Evolutionary conservation across 2,113 vertebrate species (phyloP), one percentile per base, ranked within the genome.

Genomic region (Gasterosteus aculeatus): DNA sequence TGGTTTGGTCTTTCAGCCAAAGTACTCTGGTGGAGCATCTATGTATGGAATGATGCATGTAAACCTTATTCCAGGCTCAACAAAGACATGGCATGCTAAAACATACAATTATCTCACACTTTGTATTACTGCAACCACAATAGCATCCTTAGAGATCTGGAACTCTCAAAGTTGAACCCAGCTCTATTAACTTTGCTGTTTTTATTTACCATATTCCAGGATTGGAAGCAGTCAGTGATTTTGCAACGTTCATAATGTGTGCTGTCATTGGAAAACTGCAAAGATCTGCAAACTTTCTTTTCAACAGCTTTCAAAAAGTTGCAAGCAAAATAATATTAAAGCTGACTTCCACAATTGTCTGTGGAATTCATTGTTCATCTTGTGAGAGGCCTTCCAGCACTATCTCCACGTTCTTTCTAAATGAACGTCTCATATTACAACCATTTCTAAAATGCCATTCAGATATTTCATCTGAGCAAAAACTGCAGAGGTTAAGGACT

Each of bases 241-340:
- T 33, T 16, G 0, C 31, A 1, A 35, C 1, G 0, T 67, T 38
- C 35, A 39, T 2, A 59, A 39, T 44, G 22, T 68, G 47, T 49
- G 49, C 39, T 51, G 22, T 74, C 72, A 75, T 12, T 35, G 26
- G 7, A 31, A 64, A 74, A 18, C 42, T 53, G 64, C 41, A 61
- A 47, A 60, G 68, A 54, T 57, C 42, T 29, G 1, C 0, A 57
- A 67, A 72, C 4, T 14, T 57, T 60, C 33, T 14, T 57, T 60
- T 26, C 53, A 62, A 35, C 19, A 35, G 58, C 26, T 62, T 76
- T 46, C 6, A 73, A 83, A 71, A 65, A 69, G 51, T 58, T 74
- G 42, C 53, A 44, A 61, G 38, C 16, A 8, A 3, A 67, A 38
- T 29, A 73, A 60, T 38, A 57, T 67, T 66, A 65, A 54, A 83